Base-by-base conservation (phyloP, 1,140 invertebrate species). In the Tetranychus urticae region DNA sequence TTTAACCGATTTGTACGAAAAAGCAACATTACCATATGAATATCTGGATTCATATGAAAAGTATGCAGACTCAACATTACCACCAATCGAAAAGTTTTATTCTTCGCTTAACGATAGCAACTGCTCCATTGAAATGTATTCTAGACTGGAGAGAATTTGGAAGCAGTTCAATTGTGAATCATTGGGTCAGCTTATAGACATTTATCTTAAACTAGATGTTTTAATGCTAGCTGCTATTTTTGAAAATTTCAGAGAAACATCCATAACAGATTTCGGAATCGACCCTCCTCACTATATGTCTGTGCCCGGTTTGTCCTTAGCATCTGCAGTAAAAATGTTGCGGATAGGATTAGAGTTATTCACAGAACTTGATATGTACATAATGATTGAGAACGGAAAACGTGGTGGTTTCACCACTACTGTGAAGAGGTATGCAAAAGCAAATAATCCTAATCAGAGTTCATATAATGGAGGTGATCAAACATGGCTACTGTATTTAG, bases 201-300 rank as follows among this genome's bases (percentile, higher is more conserved):
- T 76, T 37, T 75, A 76, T 67, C 64, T 73, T 33, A 72, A 70
- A 68, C 68, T 65, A 58, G 68, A 75, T 66, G 68, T 73, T 7
- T 50, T 72, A 31, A 61, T 74, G 35, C 64, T 73, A 58, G 69
- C 68, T 7, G 74, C 76, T 68, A 65, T 77, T 39, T 76, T 77
- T 68, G 72, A 76, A 69, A 73, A 74, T 50, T 50, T 50, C 14
- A 5, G 48, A 5, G 4, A 14, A 6, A 50, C 14, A 31, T 6
- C 7, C 34, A n/a, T 56, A 5, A 34, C 3, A 14, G 5, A 56
- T 3, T 56, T 35, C 34, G 5, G 14, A 56, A 4, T 66, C 76
- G 70, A 71, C 63, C 67, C 68, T 1, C 59, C 63, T 10, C 63
- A 66, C 52, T 71, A 68, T 63, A 70, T 65, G 57, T 66, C 65